Evolutionary conservation across 2,888 invertebrate species (phyloP).

Genomic region (Cephus pulcher): DNA sequence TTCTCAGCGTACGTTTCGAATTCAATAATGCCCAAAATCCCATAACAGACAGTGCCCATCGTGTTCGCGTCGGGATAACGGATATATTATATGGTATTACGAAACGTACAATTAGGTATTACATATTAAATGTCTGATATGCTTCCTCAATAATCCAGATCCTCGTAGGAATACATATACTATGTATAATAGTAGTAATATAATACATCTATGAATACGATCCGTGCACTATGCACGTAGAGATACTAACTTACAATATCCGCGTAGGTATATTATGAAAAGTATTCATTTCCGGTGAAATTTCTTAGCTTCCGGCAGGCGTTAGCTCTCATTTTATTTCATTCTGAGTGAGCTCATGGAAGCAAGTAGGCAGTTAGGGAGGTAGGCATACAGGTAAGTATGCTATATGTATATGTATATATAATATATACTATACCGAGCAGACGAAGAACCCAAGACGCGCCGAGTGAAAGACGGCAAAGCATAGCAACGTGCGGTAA

Average conservation of each 20-base stretch:
- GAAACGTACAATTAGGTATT: not conserved
- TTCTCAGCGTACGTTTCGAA: not conserved
- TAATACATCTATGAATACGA: not conserved
- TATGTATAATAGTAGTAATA: not conserved
- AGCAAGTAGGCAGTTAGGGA: not conserved
- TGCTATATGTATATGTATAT: not conserved
- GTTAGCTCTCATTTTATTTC: constrained; percentile 20
- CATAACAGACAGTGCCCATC: not conserved
- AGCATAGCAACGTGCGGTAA: not conserved
- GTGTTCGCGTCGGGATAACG: not conserved
- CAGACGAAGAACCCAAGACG: not conserved
- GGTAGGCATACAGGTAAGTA: not conserved
- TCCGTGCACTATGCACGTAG: no score
- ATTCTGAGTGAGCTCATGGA: not conserved
- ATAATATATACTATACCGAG: not conserved
- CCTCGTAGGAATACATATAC: not conserved
- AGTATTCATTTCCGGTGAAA: constrained; percentile 34
- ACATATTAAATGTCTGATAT: not conserved
- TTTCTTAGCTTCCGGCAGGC: constrained; percentile 21
- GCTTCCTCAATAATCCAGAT: not conserved
- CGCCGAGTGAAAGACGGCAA: not conserved
- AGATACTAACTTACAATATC: not conserved
- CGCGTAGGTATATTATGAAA: not conserved
- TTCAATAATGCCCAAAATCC: not conserved
- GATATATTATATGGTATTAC: not conserved